These are phyloP conservation scores for Sebastes trivittatus DNA, from an alignment of 2,797 vertebrate species.

Conservation along the genomic window DNA sequence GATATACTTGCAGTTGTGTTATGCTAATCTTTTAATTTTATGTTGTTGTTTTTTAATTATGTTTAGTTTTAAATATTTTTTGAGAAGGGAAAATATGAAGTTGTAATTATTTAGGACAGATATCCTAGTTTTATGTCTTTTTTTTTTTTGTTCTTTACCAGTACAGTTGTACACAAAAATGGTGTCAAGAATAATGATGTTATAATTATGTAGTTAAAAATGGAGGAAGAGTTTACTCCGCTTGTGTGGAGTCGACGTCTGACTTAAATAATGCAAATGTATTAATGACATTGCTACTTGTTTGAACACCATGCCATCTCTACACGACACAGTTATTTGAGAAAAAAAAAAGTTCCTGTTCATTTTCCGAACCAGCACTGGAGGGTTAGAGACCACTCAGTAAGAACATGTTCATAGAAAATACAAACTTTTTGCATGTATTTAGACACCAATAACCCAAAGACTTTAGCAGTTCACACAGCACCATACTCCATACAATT, in stretches of 20 bases:
- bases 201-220: constrained; percentile 49
- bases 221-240: constrained; percentile 41
- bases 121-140: constrained; percentile 54
- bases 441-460: constrained; percentile 63
- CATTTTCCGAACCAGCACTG: constrained; percentile 40
- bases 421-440: constrained; percentile 46
- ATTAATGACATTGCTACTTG: constrained; percentile 56
- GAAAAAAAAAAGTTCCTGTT: constrained; percentile 41
- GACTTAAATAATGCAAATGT: constrained; percentile 62
- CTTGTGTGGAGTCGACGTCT: constrained; percentile 45
- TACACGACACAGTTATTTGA: constrained; percentile 23
- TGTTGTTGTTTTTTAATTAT: constrained; percentile 24
- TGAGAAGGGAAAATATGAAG: constrained; percentile 60
- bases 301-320: constrained; percentile 53
- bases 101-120: constrained; percentile 76
- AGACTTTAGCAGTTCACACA: constrained; percentile 49
- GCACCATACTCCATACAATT: neutral
- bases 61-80: constrained; percentile 68
- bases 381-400: constrained; percentile 32
- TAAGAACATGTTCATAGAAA: constrained; percentile 36
- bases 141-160: constrained; percentile 45
- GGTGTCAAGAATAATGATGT: constrained; percentile 60
- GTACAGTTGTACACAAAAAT: constrained; percentile 56
- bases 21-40: constrained; percentile 62
- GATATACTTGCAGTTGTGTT: constrained; percentile 66